Conservation (phyloP, 2,797 vertebrate species). For the Siniperca scherzeri region DNA sequence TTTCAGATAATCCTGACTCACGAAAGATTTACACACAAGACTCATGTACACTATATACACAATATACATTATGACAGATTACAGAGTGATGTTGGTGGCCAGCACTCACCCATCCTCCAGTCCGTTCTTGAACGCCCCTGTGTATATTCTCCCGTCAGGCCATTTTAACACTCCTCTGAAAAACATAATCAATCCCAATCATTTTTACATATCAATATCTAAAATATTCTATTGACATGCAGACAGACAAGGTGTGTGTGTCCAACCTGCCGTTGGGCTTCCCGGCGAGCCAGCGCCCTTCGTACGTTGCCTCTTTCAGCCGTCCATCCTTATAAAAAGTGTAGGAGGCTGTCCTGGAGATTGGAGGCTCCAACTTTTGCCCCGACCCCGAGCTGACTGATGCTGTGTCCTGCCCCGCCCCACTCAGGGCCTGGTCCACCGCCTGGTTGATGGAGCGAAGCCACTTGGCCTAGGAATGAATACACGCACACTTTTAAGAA, state of each 20-base stretch:
- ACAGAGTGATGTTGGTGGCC: too few species aligned
- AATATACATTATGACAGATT: neutral
- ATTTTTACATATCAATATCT: neutral
- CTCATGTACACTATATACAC: neutral
- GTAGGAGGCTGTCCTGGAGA: conserved; percentile 93
- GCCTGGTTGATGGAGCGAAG: conserved; percentile 95
- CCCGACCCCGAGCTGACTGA: conserved; percentile 72
- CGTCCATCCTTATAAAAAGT: conserved; percentile 96
- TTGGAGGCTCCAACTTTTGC: conserved; percentile 90
- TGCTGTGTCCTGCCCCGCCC: conserved; percentile 80
- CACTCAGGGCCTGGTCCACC: conserved; percentile 92
- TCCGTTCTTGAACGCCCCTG: conserved; percentile 93
- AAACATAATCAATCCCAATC: neutral
- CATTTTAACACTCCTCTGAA: conserved; percentile 93
- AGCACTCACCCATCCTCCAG: conserved; percentile 93
- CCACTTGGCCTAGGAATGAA: conserved; percentile 91
- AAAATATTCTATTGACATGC: rapidly evolving
- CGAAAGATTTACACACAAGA: neutral
- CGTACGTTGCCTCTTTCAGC: conserved; percentile 93
- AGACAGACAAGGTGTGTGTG: neutral
- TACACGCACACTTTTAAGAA: neutral
- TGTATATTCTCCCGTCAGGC: conserved; percentile 94
- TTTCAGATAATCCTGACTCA: neutral
- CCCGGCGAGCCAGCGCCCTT: conserved; percentile 93
- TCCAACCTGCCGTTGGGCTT: conserved; percentile 95